phyloP scores from a whole-genome alignment of 1,140 invertebrate species.

The Cotesia vestalis region DNA sequence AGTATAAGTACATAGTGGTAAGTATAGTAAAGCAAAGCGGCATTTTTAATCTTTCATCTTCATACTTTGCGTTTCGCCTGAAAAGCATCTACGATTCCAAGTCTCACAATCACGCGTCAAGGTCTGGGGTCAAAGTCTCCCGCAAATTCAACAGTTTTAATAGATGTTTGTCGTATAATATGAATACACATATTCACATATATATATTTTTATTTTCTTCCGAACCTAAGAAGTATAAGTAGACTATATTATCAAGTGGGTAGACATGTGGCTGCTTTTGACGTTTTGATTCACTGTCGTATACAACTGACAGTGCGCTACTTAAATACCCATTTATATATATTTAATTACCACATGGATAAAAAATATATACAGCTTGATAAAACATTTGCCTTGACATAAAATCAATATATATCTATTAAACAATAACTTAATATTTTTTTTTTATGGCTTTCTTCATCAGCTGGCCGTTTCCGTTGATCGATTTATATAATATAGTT shows the following conservation, averaged over 20 bases:
- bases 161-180: background rate
- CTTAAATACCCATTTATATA: background rate
- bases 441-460: too few relatives aligned
- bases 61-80: background rate
- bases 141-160: constrained; percentile 3
- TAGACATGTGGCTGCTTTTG: constrained; percentile 2
- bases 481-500: background rate
- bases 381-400: too few relatives aligned
- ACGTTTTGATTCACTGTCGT: background rate
- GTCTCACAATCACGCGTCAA: constrained; percentile 10
- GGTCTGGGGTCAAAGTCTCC: constrained; percentile 24
- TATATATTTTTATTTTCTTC: background rate
- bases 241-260: background rate
- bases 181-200: background rate
- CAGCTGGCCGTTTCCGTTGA: too few relatives aligned
- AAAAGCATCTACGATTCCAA: constrained; percentile 4
- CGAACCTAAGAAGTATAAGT: background rate
- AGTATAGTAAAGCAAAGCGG: background rate
- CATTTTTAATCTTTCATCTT: constrained; percentile 24
- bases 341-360: background rate
- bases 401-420: too few relatives aligned
- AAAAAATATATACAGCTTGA: too few relatives aligned
- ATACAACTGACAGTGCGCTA: background rate
- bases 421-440: too few relatives aligned
- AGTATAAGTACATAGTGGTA: too few relatives aligned